These are phyloP conservation scores for Homarus gammarus DNA, from an alignment of 2,888 invertebrate genomes.

Conservation along the genomic window DNA sequence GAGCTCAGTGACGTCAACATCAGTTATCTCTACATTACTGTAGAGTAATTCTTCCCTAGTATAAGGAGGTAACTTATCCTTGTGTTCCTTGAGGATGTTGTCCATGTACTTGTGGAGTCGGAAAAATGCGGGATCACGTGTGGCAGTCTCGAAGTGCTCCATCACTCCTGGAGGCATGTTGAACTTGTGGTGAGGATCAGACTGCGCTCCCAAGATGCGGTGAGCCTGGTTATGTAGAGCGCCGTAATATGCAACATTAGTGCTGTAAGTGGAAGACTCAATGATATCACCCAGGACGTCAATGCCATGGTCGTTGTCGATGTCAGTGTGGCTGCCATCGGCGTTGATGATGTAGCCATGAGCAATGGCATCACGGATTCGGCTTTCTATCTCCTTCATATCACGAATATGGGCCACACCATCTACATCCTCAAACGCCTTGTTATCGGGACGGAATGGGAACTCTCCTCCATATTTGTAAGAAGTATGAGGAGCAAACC, in stretches of 20 bases:
- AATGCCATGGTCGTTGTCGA: constrained; percentile 76
- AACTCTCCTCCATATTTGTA: constrained; percentile 83
- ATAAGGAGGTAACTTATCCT: constrained; percentile 83
- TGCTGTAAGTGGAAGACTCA: constrained; percentile 76
- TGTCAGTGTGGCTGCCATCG: constrained; percentile 67
- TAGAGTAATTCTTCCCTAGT: constrained; percentile 79
- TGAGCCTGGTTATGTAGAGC: constrained; percentile 65
- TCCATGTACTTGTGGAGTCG: constrained; percentile 84
- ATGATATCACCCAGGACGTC: constrained; percentile 77
- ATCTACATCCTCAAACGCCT: constrained; percentile 77
- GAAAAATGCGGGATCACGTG: constrained; percentile 88
- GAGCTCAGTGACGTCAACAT: constrained; percentile 74
- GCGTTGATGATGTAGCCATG: constrained; percentile 80
- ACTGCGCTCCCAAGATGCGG: constrained; percentile 62
- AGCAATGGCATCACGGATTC: constrained; percentile 83
- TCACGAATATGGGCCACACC: constrained; percentile 76
- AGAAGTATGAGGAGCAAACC: constrained; percentile 83
- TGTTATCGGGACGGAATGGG: constrained; percentile 77
- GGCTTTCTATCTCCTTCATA: constrained; percentile 80
- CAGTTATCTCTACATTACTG: neutral
- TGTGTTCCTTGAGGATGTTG: constrained; percentile 85
- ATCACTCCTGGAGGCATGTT: constrained; percentile 78
- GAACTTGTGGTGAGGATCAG: constrained; percentile 79
- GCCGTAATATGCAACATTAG: constrained; percentile 76
- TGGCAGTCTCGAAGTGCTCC: constrained; percentile 84